Evolutionary conservation across 2,797 vertebrate species (phyloP).

Genomic region (Nannoperca australis): DNA sequence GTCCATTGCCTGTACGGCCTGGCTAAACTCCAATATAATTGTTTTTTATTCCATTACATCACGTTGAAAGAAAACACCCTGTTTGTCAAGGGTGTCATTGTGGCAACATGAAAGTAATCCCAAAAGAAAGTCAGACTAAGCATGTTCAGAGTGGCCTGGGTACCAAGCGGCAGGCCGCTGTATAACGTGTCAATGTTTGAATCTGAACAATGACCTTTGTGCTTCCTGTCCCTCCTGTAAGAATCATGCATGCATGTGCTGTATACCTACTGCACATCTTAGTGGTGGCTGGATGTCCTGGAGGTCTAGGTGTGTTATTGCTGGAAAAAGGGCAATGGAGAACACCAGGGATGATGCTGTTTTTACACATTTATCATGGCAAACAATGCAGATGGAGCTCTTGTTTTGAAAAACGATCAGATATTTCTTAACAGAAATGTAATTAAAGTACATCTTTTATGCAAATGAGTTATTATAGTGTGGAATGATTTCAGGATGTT

Average conservation of each 20-base stretch:
- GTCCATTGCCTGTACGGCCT: not conserved
- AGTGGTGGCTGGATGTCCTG: not conserved
- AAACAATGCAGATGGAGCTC: not conserved
- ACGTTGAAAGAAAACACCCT: conserved; percentile 1
- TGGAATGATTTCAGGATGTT: not conserved
- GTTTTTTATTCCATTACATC: conserved; percentile 2
- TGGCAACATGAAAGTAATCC: not conserved
- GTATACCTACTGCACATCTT: too few species aligned
- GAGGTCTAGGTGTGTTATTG: not conserved
- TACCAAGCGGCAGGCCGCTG: not conserved
- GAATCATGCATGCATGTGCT: not conserved
- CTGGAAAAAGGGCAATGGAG: not conserved
- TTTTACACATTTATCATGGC: not conserved
- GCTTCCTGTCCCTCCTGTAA: not conserved
- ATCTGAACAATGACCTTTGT: not conserved
- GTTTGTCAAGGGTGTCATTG: conserved; percentile 3
- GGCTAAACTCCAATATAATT: not conserved
- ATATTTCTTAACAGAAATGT: not conserved
- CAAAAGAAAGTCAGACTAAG: not conserved
- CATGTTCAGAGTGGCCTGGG: not conserved
- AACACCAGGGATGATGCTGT: not conserved
- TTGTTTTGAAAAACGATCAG: not conserved
- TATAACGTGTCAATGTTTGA: not conserved
- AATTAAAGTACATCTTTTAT: not conserved
- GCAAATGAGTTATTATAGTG: too few species aligned